Conservation (phyloP, 2,888 invertebrate genomes). For the Antheraea assamensis region DNA sequence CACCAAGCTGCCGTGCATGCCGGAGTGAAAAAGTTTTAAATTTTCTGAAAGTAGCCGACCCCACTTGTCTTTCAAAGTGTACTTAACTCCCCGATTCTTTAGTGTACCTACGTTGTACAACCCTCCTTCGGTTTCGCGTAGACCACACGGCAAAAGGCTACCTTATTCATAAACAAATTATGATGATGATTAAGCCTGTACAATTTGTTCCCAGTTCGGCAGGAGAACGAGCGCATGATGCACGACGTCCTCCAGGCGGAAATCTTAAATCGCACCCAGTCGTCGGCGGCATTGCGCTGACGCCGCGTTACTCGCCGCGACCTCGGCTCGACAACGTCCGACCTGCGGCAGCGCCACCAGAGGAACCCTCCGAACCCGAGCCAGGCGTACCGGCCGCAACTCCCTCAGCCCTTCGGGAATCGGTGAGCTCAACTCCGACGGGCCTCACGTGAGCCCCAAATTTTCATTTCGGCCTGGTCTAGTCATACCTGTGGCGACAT, state of each 20-base stretch:
- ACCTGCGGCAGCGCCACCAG: constrained; percentile 75
- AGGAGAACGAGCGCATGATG: constrained; percentile 94
- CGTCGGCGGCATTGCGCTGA: constrained; percentile 79
- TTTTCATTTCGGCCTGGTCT: constrained; percentile 27
- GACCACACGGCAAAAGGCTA: constrained; percentile 34
- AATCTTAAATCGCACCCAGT: constrained; percentile 82
- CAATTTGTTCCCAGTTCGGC: constrained; percentile 88
- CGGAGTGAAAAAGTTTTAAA: neutral
- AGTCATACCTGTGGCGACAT: constrained; percentile 28
- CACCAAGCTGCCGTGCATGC: neutral
- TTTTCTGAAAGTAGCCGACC: neutral
- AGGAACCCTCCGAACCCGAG: constrained; percentile 62
- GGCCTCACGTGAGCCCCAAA: constrained; percentile 52
- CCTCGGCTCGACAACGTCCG: constrained; percentile 74
- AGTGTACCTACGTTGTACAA: constrained; percentile 26
- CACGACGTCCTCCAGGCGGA: constrained; percentile 87
- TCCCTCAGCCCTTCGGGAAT: constrained; percentile 31
- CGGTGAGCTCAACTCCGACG: constrained; percentile 38
- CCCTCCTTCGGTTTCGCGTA: constrained; percentile 30
- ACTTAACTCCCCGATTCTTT: constrained; percentile 3
- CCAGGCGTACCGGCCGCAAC: constrained; percentile 37
- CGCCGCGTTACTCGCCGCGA: constrained; percentile 79
- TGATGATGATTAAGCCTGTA: constrained; percentile 62
- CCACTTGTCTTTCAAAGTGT: constrained; percentile 4
- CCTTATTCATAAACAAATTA: constrained; percentile 28